Conservation (phyloP, 2,888 invertebrate genomes). For the Thecophora atra region DNA sequence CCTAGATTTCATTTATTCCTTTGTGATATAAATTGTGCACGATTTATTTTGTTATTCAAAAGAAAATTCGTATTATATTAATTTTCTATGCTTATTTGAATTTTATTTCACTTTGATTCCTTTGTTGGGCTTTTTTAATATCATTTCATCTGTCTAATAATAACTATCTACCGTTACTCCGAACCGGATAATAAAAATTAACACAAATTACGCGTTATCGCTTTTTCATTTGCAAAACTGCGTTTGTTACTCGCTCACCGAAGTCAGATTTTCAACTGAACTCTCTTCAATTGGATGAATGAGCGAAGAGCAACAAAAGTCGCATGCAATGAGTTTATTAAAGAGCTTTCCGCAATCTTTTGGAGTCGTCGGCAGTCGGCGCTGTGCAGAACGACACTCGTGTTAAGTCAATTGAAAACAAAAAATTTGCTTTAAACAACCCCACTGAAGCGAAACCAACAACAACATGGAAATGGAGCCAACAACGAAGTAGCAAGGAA, state of each 20-base stretch:
- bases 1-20: not conserved
- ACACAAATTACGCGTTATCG: not conserved
- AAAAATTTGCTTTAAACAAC: not conserved
- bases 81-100: no score
- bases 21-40: no score
- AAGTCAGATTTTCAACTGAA: slow-evolving; percentile 21
- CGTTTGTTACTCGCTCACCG: slow-evolving; percentile 16
- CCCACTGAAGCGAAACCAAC: not conserved
- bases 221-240: not conserved
- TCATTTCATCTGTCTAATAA: not conserved
- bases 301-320: not conserved
- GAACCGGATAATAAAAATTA: no score
- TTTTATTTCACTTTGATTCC: not conserved
- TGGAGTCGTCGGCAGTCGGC: no score
- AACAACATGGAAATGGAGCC: not conserved
- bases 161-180: not conserved
- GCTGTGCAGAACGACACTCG: not conserved
- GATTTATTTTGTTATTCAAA: no score
- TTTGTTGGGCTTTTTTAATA: not conserved
- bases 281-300: slow-evolving; percentile 2
- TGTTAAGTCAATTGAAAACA: not conserved
- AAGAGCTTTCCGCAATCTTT: no score
- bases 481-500: not conserved
- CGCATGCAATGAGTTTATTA: no score
- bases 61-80: no score